Evolutionary conservation across 2,888 invertebrate species (phyloP).

Genomic region (Drosophila demipolita): DNA sequence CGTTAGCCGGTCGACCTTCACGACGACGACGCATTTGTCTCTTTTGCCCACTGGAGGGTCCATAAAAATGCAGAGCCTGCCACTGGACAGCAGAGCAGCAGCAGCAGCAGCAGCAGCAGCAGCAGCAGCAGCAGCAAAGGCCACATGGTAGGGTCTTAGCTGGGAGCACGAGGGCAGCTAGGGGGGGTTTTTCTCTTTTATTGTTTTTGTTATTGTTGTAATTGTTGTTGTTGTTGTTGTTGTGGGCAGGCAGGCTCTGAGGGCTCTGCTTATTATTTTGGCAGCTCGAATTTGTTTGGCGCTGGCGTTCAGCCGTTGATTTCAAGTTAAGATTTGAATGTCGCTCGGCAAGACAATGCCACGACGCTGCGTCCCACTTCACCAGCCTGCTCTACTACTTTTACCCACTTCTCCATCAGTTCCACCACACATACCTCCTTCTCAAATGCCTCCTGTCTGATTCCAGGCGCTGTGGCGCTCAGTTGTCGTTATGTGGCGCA

Average conservation of each 20-base stretch:
- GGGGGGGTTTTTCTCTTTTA: constrained; percentile 1
- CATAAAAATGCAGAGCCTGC: constrained; percentile 56
- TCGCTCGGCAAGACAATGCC: constrained; percentile 66
- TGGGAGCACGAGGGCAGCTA: constrained; percentile 7
- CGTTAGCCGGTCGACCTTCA: constrained; percentile 65
- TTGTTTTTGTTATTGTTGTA: neutral
- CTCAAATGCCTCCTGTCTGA: constrained; percentile 16
- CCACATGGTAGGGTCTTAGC: neutral
- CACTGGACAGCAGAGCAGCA: constrained; percentile 26
- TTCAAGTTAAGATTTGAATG: constrained; percentile 85
- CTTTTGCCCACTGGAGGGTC: constrained; percentile 51
- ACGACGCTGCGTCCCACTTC: constrained; percentile 19
- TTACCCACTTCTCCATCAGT: neutral
- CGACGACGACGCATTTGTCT: constrained; percentile 67
- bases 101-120: neutral
- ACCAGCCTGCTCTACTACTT: neutral
- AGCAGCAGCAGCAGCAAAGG: neutral
- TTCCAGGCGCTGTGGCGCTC: constrained; percentile 34
- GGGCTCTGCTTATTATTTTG: constrained; percentile 76
- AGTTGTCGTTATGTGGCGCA: constrained; percentile 13
- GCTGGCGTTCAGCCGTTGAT: constrained; percentile 73
- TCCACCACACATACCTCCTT: neutral
- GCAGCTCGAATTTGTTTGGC: constrained; percentile 81
- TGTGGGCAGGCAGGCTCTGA: neutral
- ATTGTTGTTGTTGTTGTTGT: neutral